Evolutionary conservation across 2,888 invertebrate genomes (phyloP), one percentile per base, ranked within the genome.

Genomic region (Lepidochitona cinerea): DNA sequence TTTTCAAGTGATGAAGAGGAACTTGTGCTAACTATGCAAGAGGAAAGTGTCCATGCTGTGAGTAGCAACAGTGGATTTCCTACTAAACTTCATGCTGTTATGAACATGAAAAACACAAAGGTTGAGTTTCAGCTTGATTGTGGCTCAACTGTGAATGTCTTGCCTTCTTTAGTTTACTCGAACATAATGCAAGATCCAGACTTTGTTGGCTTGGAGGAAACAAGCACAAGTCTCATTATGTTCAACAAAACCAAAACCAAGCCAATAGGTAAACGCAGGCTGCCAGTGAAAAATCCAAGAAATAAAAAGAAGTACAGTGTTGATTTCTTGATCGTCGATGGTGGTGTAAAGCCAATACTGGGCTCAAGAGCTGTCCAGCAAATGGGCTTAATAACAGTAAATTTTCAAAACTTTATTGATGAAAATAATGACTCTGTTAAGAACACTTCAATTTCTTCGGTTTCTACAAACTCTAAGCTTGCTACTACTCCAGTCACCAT

Each of bases 301-400:
- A 66, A 66, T 37, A 18, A 36, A n/a, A 66, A 36, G 66, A 66
- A 66, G 37, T 66, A 66, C 26, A n/a, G 37, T 66, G 37, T 66
- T 12, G 66, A 66, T 1, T 66, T 66, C 26, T 23, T 36, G 35
- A 2, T 66, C 35, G 35, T 36, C 4, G 26, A 66, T 9, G 37
- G n/a, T n/a, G 66, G 37, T 66, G 35, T 66, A 4, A 66, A 35
- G 9, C 66, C 35, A 36, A 37, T 59, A 4, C 37, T 66, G 29
- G 66, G 66, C 18, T 32, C 37, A 3, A 5, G n/a, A 14, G 37
- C 66, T 9, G 26, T 37, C n/a, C 33, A 65, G 23, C 26, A 65
- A 32, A 65, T 65, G 65, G 36, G 36, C 7, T 23, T 65, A 14
- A 65, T 65, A 7, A 65, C 65, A 35, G 36, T 29, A 23, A 65